These are phyloP conservation scores for Drosophila pullipes DNA, from an alignment of 2,888 invertebrate genomes.

Conservation along the genomic window DNA sequence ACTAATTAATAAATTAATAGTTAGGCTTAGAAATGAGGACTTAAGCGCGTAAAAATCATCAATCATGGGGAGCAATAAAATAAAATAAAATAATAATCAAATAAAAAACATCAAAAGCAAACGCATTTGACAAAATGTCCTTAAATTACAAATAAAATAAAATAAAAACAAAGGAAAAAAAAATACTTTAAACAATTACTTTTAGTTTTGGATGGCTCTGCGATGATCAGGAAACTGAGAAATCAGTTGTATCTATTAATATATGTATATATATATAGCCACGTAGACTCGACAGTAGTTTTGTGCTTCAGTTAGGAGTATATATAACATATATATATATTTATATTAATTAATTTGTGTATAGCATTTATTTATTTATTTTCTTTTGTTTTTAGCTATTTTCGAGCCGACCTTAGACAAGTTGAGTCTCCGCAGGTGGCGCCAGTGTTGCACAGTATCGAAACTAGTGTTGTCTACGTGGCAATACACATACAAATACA, in stretches of 20 bases:
- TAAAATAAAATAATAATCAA: conserved; percentile 12
- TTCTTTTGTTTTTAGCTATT: not conserved
- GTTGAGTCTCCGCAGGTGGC: conserved; percentile 83
- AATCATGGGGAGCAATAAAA: conserved; percentile 52
- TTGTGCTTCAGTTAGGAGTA: conserved; percentile 17
- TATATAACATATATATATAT: conserved; percentile 5
- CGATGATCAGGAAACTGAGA: conserved; percentile 14
- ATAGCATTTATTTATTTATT: not conserved
- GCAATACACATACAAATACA: conserved; percentile 8
- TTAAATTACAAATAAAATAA: conserved; percentile 35
- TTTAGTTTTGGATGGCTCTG: conserved; percentile 48
- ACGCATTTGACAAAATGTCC: conserved; percentile 46
- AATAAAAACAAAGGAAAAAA: conserved; percentile 21
- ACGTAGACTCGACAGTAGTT: conserved; percentile 33
- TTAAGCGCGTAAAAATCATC: conserved; percentile 70
- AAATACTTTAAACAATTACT: conserved; percentile 54
- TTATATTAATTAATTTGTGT: conserved; percentile 2
- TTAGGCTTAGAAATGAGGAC: conserved; percentile 75
- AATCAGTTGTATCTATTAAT: conserved; percentile 9
- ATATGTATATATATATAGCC: conserved; percentile 4
- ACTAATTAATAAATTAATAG: conserved; percentile 82
- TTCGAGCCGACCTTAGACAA: conserved; percentile 81
- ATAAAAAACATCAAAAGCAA: conserved; percentile 60
- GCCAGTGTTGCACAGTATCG: conserved; percentile 37
- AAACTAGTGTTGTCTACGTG: conserved; percentile 34